Evolutionary conservation across 2,797 vertebrate species (phyloP).

Genomic region (Melanotaenia maccullochi): DNA sequence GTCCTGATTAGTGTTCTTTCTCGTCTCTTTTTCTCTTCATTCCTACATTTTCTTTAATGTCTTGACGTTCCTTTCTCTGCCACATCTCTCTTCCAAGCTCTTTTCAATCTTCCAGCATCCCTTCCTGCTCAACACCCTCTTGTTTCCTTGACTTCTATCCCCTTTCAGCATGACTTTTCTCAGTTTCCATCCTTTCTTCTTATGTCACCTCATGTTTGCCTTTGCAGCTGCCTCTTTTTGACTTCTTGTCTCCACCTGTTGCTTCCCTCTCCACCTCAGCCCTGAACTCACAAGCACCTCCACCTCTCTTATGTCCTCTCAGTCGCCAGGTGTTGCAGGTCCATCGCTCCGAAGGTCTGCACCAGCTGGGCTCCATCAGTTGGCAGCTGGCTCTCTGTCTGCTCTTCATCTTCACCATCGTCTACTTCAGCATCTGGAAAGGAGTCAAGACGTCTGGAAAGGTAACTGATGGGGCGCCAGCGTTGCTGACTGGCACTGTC

Average conservation of each 20-base stretch:
- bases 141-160: neutral
- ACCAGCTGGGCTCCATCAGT: slow-evolving; percentile 92
- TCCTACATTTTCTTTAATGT: neutral
- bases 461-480: slow-evolving; percentile 80
- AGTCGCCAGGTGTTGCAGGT: slow-evolving; percentile 95
- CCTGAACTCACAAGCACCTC: neutral
- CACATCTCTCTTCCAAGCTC: neutral
- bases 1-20: neutral
- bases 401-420: slow-evolving; percentile 93
- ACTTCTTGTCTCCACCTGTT: neutral
- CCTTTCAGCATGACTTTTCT: neutral
- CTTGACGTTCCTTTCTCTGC: neutral
- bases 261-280: slow-evolving; percentile 5
- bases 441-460: slow-evolving; percentile 99
- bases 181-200: neutral
- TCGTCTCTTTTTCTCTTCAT: neutral
- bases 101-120: slow-evolving; percentile 15
- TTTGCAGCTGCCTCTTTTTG: neutral
- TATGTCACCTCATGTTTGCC: neutral
- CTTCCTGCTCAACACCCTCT: neutral
- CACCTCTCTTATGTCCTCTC: slow-evolving; percentile 20
- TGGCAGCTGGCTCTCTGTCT: slow-evolving; percentile 97
- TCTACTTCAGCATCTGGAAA: slow-evolving; percentile 99
- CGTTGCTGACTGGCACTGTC: slow-evolving; percentile 53
- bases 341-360: slow-evolving; percentile 91